Evolutionary conservation across 1,140 invertebrate genomes (phyloP).

Genomic region (Pinna nobilis): DNA sequence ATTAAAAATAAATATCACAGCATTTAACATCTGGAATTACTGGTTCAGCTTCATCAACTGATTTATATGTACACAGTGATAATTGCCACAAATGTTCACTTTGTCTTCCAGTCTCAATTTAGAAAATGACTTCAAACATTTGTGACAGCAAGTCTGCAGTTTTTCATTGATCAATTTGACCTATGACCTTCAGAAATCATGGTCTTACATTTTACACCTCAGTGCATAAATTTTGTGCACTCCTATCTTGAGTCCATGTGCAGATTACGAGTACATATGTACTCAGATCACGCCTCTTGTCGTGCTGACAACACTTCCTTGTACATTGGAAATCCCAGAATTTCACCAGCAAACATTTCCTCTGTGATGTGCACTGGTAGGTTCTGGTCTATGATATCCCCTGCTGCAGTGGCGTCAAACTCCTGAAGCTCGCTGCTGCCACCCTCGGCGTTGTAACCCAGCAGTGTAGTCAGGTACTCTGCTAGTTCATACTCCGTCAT

Average conservation of each 20-base stretch:
- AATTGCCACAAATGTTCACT: too few species aligned
- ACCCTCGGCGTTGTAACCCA: slow-evolving; percentile 72
- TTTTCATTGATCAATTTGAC: not conserved
- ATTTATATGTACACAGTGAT: too few species aligned
- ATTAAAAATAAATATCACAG: too few species aligned
- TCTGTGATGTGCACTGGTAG: slow-evolving; percentile 68
- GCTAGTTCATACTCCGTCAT: slow-evolving; percentile 75
- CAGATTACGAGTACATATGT: too few species aligned
- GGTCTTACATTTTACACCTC: not conserved
- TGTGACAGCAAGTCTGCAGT: not conserved
- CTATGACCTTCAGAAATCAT: not conserved
- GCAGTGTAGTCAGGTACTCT: slow-evolving; percentile 72
- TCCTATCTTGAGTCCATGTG: not conserved
- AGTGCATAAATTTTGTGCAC: not conserved
- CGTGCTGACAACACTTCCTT: slow-evolving; percentile 18
- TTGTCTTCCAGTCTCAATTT: too few species aligned
- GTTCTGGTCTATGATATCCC: slow-evolving; percentile 67
- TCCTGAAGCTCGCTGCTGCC: slow-evolving; percentile 70
- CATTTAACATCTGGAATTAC: too few species aligned
- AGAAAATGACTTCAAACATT: not conserved
- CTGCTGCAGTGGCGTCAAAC: slow-evolving; percentile 62
- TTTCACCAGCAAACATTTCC: slow-evolving; percentile 68
- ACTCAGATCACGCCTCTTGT: too few species aligned
- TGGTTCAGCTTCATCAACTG: too few species aligned
- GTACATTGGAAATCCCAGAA: slow-evolving; percentile 70